phyloP scores from a whole-genome alignment of 1,140 invertebrate species.

The Heliothis subflexa region DNA sequence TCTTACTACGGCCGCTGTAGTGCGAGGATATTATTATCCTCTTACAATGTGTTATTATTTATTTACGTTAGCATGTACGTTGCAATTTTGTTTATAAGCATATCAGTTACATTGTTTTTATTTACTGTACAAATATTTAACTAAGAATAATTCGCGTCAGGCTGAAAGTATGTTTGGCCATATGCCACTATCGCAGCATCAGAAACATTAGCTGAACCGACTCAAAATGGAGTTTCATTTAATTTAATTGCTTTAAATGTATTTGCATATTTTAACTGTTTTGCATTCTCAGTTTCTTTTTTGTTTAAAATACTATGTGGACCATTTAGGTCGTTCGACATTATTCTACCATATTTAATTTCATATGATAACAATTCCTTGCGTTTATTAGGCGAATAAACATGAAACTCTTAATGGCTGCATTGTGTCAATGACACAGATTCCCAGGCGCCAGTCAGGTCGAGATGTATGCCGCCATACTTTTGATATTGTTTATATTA shows the following conservation, averaged over 20 bases:
- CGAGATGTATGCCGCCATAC: neutral
- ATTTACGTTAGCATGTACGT: neutral
- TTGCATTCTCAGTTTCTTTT: too few species aligned
- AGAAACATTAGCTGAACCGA: too few species aligned
- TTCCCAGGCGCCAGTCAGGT: conserved; percentile 9
- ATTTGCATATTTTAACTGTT: too few species aligned
- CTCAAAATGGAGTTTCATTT: too few species aligned
- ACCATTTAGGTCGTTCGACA: neutral
- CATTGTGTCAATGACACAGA: conserved; percentile 44
- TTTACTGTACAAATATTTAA: neutral
- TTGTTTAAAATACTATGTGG: too few species aligned
- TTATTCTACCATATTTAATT: neutral
- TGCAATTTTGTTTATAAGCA: neutral
- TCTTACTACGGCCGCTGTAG: neutral
- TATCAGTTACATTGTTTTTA: neutral
- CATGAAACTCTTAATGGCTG: conserved; percentile 35
- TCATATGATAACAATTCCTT: neutral
- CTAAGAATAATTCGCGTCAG: neutral
- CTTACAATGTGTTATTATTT: neutral
- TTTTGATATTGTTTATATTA: conserved; percentile 8
- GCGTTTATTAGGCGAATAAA: conserved; percentile 24
- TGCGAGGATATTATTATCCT: neutral
- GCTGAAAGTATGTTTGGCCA: neutral
- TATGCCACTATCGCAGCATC: neutral
- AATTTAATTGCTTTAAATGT: too few species aligned